A percentile compares a stretch with the other conserved stretches of the same genome.
Evolutionary conservation across 2,888 invertebrate genomes (phyloP).

Genomic region (Acholoe squamosa): DNA sequence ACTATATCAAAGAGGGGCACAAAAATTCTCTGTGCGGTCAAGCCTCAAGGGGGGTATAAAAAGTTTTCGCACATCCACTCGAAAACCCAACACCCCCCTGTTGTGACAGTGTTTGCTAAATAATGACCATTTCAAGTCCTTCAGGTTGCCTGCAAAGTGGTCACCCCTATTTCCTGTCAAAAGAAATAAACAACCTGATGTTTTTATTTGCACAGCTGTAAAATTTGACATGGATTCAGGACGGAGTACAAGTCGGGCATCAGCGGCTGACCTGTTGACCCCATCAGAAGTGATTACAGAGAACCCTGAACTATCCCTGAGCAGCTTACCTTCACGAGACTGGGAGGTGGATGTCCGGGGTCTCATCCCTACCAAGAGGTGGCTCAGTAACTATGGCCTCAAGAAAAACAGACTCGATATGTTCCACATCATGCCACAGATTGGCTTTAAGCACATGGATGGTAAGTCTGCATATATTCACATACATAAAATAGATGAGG

Average conservation of each 20-base stretch:
- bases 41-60: too few species aligned
- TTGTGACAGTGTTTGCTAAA: too few species aligned
- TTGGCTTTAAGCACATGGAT: constrained; percentile 82
- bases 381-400: constrained; percentile 82
- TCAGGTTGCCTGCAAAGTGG: too few species aligned
- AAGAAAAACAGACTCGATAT: constrained; percentile 79
- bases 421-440: constrained; percentile 77
- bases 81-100: too few species aligned
- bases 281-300: not conserved
- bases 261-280: not conserved
- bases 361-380: constrained; percentile 78
- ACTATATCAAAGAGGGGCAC: too few species aligned
- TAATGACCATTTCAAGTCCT: too few species aligned
- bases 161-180: too few species aligned
- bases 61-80: too few species aligned
- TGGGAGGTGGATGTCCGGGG: constrained; percentile 81
- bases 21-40: too few species aligned
- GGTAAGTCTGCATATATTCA: too few species aligned
- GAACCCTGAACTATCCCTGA: constrained; percentile 60
- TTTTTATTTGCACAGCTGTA: constrained; percentile 70
- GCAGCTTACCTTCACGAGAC: constrained; percentile 62
- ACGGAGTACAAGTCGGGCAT: constrained; percentile 32
- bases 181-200: too few species aligned
- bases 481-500: too few species aligned
- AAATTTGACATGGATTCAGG: constrained; percentile 73